Base-by-base conservation (phyloP, 1,140 invertebrate species). In the Drosophila lini region DNA sequence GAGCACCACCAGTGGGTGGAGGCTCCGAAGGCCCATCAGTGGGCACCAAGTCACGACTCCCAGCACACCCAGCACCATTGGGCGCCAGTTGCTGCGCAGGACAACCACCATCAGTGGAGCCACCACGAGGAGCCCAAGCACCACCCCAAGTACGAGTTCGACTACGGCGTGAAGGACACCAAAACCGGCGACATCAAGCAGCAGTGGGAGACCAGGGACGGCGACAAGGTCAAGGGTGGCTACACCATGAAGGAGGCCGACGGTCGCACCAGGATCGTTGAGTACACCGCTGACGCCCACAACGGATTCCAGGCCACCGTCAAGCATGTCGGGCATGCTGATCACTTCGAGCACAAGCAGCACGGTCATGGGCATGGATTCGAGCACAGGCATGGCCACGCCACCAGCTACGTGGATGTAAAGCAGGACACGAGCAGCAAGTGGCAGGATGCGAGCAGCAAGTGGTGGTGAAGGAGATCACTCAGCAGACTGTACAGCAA, bases 91-190 rank as follows among this genome's bases (percentile, higher is more conserved):
- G 36, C 36, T 1, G 15, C 47, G 0, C 59, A 75, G 44, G 36
- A 74, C 31, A 16, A 48, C 10, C 48, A 74, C 19, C n/a, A 50
- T 7, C 52, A 74, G 53, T 71, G 65, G 68, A 44, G 42, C 11
- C 71, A 76, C 25, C 61, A 67, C 13, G 81, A 80, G 55, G 73
- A 80, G 47, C 63, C 70, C 42, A 57, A 81, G n/a, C 91, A 93
- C 61, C 90, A 95, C 91, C 95, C 95, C 68, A 94, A 94, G 68
- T 96, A 96, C 92, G 94, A 94, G 80, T 96, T 95, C 89, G 95
- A 95, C 80, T 96, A 96, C 90, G 95, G 94, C 38, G 95, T 96
- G 8, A 94, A 95, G 76, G 96, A 96, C 88, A 94, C 94, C 48
- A 94, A 95, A 91, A 96, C 95, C 45, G 95, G 96, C 74, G 95